Evolutionary conservation across 2,888 invertebrate genomes (phyloP).

Genomic region (Diploptera punctata): DNA sequence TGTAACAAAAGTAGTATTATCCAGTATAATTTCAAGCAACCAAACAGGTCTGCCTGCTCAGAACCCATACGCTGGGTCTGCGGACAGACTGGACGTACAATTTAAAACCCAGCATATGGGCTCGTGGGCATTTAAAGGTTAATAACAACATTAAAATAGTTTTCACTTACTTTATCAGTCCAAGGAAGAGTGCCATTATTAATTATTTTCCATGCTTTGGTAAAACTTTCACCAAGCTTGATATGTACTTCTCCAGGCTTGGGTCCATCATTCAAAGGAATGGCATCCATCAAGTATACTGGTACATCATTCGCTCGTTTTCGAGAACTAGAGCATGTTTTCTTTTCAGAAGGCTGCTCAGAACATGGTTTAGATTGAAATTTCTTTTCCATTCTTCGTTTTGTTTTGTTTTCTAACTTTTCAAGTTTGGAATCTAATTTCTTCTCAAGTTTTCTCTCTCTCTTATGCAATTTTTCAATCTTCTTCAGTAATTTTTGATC

Average conservation of each 20-base stretch:
- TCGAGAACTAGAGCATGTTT: slow-evolving; percentile 2
- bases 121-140: too few relatives aligned
- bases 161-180: slow-evolving; percentile 49
- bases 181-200: slow-evolving; percentile 54
- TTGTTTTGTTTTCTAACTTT: slow-evolving; percentile 55
- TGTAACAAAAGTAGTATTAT: too few relatives aligned
- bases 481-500: slow-evolving; percentile 43
- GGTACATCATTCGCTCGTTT: slow-evolving; percentile 35
- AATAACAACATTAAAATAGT: too few relatives aligned
- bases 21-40: too few relatives aligned
- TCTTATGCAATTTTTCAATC: slow-evolving; percentile 43
- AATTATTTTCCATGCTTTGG: slow-evolving; percentile 54
- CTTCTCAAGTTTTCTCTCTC: slow-evolving; percentile 49
- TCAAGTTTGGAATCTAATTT: slow-evolving; percentile 54
- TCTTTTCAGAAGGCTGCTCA: slow-evolving; percentile 29
- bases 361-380: slow-evolving; percentile 33
- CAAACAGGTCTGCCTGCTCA: too few relatives aligned
- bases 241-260: slow-evolving; percentile 35
- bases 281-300: slow-evolving; percentile 40
- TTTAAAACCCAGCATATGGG: too few relatives aligned
- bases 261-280: slow-evolving; percentile 38
- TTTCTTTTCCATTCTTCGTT: slow-evolving; percentile 55
- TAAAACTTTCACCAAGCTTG: slow-evolving; percentile 52
- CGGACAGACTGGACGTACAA: too few relatives aligned
- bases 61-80: too few relatives aligned